Conservation (phyloP, 2,888 invertebrate genomes). For the Ferdinandea cuprea region DNA sequence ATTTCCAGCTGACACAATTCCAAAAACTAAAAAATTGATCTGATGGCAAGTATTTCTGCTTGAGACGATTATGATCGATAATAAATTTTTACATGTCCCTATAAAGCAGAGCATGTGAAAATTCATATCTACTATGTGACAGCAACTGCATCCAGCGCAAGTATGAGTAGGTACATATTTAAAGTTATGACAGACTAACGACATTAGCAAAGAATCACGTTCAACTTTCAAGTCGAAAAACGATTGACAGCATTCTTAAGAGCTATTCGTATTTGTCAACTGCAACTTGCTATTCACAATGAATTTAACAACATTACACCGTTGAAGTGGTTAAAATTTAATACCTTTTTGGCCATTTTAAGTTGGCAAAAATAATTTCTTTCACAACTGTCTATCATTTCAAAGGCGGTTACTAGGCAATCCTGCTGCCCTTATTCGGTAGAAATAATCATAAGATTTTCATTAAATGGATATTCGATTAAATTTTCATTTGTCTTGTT, state of each 20-base stretch:
- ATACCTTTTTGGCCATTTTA: slow-evolving; percentile 1
- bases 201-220: not conserved
- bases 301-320: slow-evolving; percentile 21
- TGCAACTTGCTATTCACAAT: not conserved
- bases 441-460: slow-evolving; percentile 31
- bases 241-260: not conserved
- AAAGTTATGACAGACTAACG: not conserved
- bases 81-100: not conserved
- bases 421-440: slow-evolving; percentile 58
- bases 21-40: too few relatives aligned
- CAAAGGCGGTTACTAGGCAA: slow-evolving; percentile 32
- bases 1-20: too few relatives aligned
- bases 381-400: not conserved
- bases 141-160: not conserved
- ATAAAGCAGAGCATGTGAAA: not conserved
- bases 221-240: not conserved
- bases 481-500: slow-evolving; percentile 27
- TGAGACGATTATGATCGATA: not conserved
- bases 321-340: not conserved
- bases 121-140: not conserved
- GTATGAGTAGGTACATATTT: not conserved
- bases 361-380: not conserved
- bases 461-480: slow-evolving; percentile 39
- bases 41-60: too few relatives aligned
- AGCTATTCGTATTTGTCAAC: not conserved